Conservation (phyloP, 1,140 invertebrate genomes). For the Drosophila subobscura region DNA sequence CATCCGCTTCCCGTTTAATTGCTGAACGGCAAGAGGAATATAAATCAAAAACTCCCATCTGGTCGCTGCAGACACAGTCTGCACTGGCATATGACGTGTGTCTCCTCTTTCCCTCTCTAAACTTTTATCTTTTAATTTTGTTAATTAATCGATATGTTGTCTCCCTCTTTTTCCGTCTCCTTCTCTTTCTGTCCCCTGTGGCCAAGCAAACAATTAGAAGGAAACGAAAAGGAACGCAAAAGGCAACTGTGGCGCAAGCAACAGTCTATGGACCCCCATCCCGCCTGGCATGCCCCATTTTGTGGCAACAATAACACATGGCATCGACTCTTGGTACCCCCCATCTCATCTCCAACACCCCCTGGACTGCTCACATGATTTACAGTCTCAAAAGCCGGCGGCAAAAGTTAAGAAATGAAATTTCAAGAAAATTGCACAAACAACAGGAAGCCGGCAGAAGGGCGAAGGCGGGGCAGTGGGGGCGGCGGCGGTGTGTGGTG, state of each 20-base stretch:
- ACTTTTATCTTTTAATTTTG: constrained; percentile 75
- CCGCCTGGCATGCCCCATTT: background rate
- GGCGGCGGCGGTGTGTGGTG: background rate
- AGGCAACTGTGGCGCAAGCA: constrained; percentile 33
- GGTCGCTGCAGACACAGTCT: background rate
- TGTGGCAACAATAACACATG: constrained; percentile 58
- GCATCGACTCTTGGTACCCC: constrained; percentile 18
- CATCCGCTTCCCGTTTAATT: constrained; percentile 17
- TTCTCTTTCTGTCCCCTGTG: constrained; percentile 26
- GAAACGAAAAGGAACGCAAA: constrained; percentile 53
- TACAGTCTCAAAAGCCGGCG: constrained; percentile 67
- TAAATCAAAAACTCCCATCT: constrained; percentile 54
- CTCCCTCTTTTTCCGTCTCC: constrained; percentile 1
- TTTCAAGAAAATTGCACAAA: constrained; percentile 80
- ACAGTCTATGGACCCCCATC: constrained; percentile 10
- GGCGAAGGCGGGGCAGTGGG: constrained; percentile 6
- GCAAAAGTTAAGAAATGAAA: constrained; percentile 81
- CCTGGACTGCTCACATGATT: constrained; percentile 61
- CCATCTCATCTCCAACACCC: background rate
- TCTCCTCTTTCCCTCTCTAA: constrained; percentile 30
- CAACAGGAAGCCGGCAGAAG: constrained; percentile 62
- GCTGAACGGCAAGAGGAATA: constrained; percentile 16
- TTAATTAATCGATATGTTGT: constrained; percentile 75
- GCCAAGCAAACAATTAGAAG: constrained; percentile 74
- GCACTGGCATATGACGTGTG: background rate